Evolutionary conservation across 2,888 invertebrate species (phyloP).

Genomic region (Cataglyphis albicans): DNA sequence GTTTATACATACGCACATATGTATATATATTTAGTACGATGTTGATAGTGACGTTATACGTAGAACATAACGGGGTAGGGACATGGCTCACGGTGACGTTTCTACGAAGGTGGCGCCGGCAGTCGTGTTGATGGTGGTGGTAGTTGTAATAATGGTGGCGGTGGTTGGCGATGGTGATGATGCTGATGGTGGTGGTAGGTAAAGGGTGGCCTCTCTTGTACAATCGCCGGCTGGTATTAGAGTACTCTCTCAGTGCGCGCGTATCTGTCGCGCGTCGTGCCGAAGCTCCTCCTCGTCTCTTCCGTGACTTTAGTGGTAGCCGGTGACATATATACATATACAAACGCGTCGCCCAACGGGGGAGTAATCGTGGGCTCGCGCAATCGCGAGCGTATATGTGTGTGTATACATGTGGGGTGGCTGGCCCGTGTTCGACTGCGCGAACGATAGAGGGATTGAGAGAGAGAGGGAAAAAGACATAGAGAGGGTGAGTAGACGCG

Average conservation of each 20-base stretch:
- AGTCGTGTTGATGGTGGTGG: conserved; percentile 57
- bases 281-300: conserved; percentile 72
- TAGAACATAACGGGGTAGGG: conserved; percentile 53
- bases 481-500: conserved; percentile 55
- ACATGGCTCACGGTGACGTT: conserved; percentile 48
- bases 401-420: conserved; percentile 20
- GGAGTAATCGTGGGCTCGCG: conserved; percentile 38
- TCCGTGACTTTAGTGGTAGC: background rate
- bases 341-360: background rate
- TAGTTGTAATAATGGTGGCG: conserved; percentile 52
- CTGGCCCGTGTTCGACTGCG: conserved; percentile 48
- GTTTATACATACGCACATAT: background rate
- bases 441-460: conserved; percentile 15
- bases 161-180: conserved; percentile 57
- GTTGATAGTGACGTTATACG: conserved; percentile 65
- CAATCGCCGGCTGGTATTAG: conserved; percentile 49
- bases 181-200: conserved; percentile 53
- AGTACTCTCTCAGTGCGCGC: conserved; percentile 78
- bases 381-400: conserved; percentile 34
- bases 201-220: conserved; percentile 67
- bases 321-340: background rate
- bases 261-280: conserved; percentile 77
- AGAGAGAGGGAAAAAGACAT: conserved; percentile 37
- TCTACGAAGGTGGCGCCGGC: conserved; percentile 43
- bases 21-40: conserved; percentile 13